Percentiles rank a stretch among this genome's conserved stretches.
phyloP scores from a whole-genome alignment of 2,888 invertebrate genomes.

The Meteorus colon region DNA sequence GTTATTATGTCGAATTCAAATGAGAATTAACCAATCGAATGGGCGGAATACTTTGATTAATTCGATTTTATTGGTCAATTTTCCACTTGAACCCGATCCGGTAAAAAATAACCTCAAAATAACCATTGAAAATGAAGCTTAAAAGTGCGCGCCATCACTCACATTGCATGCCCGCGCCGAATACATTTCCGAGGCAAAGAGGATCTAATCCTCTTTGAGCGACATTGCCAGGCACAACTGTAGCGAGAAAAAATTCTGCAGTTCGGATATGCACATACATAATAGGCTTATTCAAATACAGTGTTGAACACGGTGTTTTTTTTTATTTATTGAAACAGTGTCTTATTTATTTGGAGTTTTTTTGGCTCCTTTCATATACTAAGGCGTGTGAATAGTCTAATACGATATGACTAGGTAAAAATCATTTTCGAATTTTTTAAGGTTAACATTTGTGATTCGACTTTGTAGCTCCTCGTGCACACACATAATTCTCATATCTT shows the following conservation, averaged over 20 bases:
- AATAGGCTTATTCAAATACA: not conserved
- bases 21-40: too few species aligned
- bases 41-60: too few species aligned
- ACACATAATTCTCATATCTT: not conserved
- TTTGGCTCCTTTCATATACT: not conserved
- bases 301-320: constrained; percentile 7
- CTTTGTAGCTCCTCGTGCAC: not conserved
- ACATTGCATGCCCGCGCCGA: not conserved
- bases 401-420: constrained; percentile 9
- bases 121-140: not conserved
- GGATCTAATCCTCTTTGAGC: not conserved
- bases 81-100: too few species aligned
- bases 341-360: not conserved
- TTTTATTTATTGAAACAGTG: not conserved
- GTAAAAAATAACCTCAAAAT: too few species aligned
- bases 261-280: not conserved
- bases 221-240: not conserved
- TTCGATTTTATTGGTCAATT: too few species aligned
- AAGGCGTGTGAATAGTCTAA: not conserved
- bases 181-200: not conserved
- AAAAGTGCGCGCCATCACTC: not conserved
- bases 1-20: too few species aligned
- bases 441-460: not conserved
- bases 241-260: not conserved
- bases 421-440: not conserved